A percentile compares a stretch with the other conserved stretches of the same genome.
These are phyloP conservation scores for Lottia scabra DNA, from an alignment of 2,888 invertebrate genomes.

Conservation along the genomic window DNA sequence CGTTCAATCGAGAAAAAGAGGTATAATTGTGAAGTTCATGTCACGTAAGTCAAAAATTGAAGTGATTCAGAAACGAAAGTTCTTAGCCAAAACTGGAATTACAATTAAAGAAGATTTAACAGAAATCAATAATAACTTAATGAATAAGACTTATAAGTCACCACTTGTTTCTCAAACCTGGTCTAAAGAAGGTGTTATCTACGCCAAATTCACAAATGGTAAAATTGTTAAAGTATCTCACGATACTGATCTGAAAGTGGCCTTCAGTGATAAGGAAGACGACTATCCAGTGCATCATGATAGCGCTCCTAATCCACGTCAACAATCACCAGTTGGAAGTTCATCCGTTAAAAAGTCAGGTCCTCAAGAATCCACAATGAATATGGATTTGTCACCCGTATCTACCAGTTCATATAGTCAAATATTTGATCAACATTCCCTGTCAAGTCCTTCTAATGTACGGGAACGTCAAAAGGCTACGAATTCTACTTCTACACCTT, in stretches of 20 bases:
- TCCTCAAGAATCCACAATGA: too few relatives aligned
- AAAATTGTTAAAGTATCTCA: background rate
- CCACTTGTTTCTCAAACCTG: background rate
- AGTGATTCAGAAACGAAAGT: background rate
- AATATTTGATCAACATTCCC: too few relatives aligned
- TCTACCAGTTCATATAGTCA: too few relatives aligned
- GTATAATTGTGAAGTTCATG: background rate
- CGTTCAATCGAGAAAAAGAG: too few relatives aligned
- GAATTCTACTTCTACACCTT: too few relatives aligned
- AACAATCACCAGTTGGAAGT: too few relatives aligned
- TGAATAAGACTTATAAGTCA: background rate
- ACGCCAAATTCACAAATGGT: background rate
- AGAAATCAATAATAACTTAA: background rate
- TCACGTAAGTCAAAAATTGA: background rate
- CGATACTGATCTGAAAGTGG: background rate
- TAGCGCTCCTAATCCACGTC: too few relatives aligned
- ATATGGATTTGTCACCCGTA: too few relatives aligned
- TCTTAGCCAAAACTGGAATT: background rate
- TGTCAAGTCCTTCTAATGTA: too few relatives aligned
- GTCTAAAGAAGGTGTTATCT: background rate
- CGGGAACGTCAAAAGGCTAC: too few relatives aligned
- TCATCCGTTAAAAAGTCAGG: too few relatives aligned
- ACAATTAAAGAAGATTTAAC: background rate
- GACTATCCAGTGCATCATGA: too few relatives aligned
- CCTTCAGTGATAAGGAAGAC: background rate